Conservation (phyloP, 2,113 vertebrate species). For the Sigmodon hispidus region DNA sequence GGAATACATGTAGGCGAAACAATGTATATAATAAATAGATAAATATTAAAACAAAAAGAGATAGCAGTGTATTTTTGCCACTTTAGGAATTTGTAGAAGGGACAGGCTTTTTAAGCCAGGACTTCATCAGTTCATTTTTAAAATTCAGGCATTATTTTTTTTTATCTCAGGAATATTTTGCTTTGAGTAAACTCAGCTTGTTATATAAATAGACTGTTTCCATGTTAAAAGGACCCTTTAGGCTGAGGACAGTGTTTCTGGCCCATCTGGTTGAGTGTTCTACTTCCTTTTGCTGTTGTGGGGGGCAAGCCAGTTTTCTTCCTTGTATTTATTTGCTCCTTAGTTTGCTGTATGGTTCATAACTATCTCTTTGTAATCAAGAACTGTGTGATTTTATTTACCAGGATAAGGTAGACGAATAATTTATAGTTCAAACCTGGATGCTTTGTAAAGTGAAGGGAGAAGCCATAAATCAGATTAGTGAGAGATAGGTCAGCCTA, state of each 20-base stretch:
- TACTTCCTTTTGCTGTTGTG: neutral
- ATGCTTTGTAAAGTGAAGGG: conserved; percentile 27
- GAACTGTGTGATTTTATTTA: conserved; percentile 12
- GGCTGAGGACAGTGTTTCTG: neutral
- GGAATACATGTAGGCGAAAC: no score
- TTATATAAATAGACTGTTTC: neutral
- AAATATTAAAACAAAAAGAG: no score
- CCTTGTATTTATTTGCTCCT: neutral
- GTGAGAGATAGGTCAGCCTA: neutral
- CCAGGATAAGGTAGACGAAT: neutral
- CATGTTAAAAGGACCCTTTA: neutral
- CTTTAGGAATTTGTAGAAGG: conserved; percentile 33
- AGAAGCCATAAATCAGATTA: neutral
- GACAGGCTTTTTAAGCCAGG: neutral
- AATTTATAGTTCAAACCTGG: conserved; percentile 1
- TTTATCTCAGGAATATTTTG: conserved; percentile 18
- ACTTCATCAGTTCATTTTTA: conserved; percentile 40
- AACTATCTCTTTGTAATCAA: neutral
- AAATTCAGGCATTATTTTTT: neutral
- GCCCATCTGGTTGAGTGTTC: neutral
- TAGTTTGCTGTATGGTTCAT: neutral
- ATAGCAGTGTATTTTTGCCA: neutral
- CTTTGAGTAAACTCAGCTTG: neutral
- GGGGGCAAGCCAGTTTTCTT: conserved; percentile 31
- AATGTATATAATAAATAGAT: no score